phyloP scores from a whole-genome alignment of 2,888 invertebrate species.

The Bellardia bayeri region DNA sequence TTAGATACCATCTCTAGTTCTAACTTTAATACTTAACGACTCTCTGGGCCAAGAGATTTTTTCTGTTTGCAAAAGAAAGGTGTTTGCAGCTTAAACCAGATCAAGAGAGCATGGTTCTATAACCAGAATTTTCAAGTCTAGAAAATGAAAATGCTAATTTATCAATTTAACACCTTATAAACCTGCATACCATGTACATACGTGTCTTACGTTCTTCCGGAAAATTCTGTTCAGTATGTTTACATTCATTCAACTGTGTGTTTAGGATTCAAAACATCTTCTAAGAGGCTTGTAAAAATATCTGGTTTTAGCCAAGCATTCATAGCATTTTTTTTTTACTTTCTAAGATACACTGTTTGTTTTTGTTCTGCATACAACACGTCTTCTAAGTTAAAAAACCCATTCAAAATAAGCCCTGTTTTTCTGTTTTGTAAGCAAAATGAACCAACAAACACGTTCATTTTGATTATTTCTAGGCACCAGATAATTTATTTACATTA shows the following conservation, averaged over 20 bases:
- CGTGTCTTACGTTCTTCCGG: slow-evolving; percentile 60
- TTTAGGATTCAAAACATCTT: slow-evolving; percentile 36
- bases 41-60: background rate
- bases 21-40: background rate
- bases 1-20: background rate
- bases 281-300: background rate
- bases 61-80: background rate
- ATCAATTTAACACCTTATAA: slow-evolving; percentile 61
- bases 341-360: slow-evolving; percentile 26
- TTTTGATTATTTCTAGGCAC: slow-evolving; percentile 42
- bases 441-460: slow-evolving; percentile 46
- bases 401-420: slow-evolving; percentile 40
- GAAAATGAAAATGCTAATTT: slow-evolving; percentile 62
- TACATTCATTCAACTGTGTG: background rate
- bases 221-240: slow-evolving; percentile 43
- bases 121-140: slow-evolving; percentile 29
- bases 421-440: background rate
- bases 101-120: slow-evolving; percentile 22
- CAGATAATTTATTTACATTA: slow-evolving; percentile 31
- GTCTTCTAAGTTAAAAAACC: slow-evolving; percentile 22
- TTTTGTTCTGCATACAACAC: slow-evolving; percentile 23
- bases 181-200: slow-evolving; percentile 16
- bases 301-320: background rate
- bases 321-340: background rate
- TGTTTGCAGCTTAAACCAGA: background rate